Evolutionary conservation across 1,140 invertebrate genomes (phyloP), one percentile per base, ranked within the genome.

Genomic region (Lethrus apterus): DNA sequence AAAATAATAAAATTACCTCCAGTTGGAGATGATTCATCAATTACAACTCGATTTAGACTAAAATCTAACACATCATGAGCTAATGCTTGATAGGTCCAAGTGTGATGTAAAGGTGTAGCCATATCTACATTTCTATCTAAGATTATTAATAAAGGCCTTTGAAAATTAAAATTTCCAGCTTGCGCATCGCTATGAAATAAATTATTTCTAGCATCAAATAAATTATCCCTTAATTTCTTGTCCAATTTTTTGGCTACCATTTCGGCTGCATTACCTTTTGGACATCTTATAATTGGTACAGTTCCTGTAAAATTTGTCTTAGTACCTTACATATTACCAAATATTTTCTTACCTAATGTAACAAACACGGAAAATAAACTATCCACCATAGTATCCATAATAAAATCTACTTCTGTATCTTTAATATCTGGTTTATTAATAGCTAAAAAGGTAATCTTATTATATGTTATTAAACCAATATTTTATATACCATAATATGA

Each of bases 71-170:
- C 84, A 76, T 98, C 95, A 68, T 98, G 94, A 20, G 89, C 84
- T 41, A 99, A 65, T 8, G 96, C 95, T 71, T 98, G 93, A 69
- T 99, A 99, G 1, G 94, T 99, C 97, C 97, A 99, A 2, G 96
- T 97, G 68, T 99, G 97, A 79, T 98, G 93, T 47, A 99, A 70
- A 24, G 93, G 93, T 11, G 95, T 98, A 1, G 94, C 91, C 77
- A 99, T 84, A 70, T 99, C 96, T 46, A 98, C 77, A 70, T 90
- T 94, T 47, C 97, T 74, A 69, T 99, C 97, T 32, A 98, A 73
- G 48, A 99, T 71, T 40, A 99, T 86, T 8, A 99, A 69, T 44
- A 98, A 70, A 2, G 94, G 94, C 44, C 94, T 73, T 57, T 95
- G 92, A 68, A 96, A 95, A 69, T 89, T 94, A 56, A 77, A 80